Percentiles rank a stretch among this genome's conserved stretches.
phyloP scores from a whole-genome alignment of 2,888 invertebrate genomes.

The Drepana falcataria region DNA sequence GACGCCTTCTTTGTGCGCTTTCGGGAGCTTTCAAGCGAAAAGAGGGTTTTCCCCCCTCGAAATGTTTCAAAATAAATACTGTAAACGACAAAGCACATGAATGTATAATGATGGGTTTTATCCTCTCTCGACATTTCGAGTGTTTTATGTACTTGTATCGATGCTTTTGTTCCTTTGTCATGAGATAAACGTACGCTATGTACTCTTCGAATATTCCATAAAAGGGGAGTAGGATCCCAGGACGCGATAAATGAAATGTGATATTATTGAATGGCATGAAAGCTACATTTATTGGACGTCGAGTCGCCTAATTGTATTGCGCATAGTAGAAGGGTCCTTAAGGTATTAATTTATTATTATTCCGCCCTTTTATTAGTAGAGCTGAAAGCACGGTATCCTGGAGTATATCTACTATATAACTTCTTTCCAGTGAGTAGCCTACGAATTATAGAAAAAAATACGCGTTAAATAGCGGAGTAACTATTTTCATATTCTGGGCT shows the following conservation, averaged over 20 bases:
- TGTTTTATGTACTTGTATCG: conserved; percentile 74
- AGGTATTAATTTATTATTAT: conserved; percentile 16
- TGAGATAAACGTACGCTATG: conserved; percentile 58
- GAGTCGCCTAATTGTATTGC: conserved; percentile 37
- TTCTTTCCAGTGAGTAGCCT: too few relatives aligned
- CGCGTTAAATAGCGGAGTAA: too few relatives aligned
- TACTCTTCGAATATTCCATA: conserved; percentile 37
- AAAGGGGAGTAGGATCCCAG: conserved; percentile 62
- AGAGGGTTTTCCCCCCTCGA: conserved; percentile 71
- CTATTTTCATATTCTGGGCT: too few relatives aligned
- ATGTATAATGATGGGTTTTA: conserved; percentile 77
- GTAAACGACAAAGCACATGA: conserved; percentile 76
- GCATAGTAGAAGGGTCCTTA: conserved; percentile 29
- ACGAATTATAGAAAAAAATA: too few relatives aligned
- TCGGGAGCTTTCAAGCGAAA: conserved; percentile 72
- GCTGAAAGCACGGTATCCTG: too few relatives aligned
- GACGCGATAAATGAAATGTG: conserved; percentile 67
- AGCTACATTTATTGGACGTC: conserved; percentile 53
- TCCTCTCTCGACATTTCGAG: conserved; percentile 70
- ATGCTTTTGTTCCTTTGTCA: conserved; percentile 71
- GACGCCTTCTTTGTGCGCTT: conserved; percentile 63
- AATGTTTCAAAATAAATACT: conserved; percentile 76
- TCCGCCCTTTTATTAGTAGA: background rate
- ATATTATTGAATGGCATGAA: conserved; percentile 63
- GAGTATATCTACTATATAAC: too few relatives aligned